phyloP scores from a whole-genome alignment of 2,797 vertebrate genomes.

The Rhinatrema bivittatum region DNA sequence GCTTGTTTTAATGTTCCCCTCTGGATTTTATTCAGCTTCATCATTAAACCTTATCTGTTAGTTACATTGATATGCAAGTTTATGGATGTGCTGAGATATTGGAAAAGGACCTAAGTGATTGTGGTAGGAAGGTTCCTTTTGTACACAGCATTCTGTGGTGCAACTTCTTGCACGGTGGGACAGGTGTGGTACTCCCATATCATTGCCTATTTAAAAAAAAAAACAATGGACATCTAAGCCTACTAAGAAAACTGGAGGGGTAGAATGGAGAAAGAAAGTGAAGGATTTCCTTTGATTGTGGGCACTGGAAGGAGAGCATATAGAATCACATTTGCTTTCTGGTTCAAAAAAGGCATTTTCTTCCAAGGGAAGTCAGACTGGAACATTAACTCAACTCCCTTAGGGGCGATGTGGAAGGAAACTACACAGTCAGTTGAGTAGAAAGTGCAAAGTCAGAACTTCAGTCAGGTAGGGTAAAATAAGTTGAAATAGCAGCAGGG shows the following conservation, averaged over 20 bases:
- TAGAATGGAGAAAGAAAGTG: too few relatives aligned
- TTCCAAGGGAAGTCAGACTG: slow-evolving; percentile 21
- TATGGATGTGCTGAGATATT: too few relatives aligned
- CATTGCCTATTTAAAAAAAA: slow-evolving; percentile 14
- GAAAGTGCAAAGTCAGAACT: slow-evolving; percentile 13
- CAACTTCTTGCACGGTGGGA: too few relatives aligned
- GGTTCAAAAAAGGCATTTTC: slow-evolving; percentile 18
- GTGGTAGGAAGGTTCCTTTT: too few relatives aligned
- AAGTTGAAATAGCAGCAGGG: neutral
- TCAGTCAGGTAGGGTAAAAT: slow-evolving; percentile 7
- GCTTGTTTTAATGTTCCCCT: too few relatives aligned
- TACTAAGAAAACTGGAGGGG: slow-evolving; percentile 22
- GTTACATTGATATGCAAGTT: too few relatives aligned
- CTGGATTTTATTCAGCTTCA: too few relatives aligned
- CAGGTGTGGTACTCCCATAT: too few relatives aligned
- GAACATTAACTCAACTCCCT: slow-evolving; percentile 19
- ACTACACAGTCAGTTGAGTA: slow-evolving; percentile 1
- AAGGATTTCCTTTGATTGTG: slow-evolving; percentile 17
- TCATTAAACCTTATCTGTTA: too few relatives aligned
- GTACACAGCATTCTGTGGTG: too few relatives aligned
- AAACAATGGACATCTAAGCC: slow-evolving; percentile 16
- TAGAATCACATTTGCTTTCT: slow-evolving; percentile 15
- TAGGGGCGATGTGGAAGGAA: slow-evolving; percentile 8
- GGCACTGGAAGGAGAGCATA: slow-evolving; percentile 9
- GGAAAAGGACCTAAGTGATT: too few relatives aligned